Base-by-base conservation (phyloP, 2,888 invertebrate genomes). In the Notodonta ziczac region DNA sequence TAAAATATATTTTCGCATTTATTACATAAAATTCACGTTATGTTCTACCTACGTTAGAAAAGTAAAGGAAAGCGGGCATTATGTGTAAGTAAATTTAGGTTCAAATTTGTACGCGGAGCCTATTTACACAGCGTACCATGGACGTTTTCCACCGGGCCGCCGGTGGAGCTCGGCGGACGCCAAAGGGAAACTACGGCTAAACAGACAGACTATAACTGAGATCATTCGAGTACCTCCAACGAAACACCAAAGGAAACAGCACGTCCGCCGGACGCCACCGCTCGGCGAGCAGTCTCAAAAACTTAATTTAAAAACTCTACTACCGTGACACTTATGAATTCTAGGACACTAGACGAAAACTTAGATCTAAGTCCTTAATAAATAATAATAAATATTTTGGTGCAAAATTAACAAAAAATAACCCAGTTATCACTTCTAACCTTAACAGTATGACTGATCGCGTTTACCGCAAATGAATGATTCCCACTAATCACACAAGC, bases 21-120 rank as follows among this genome's bases (percentile, higher is more conserved):
- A 92, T 93, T 93, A 93, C 91, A 93, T 91, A 93, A 92, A 93
- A 93, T 93, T 93, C 90, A 93, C 91, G 93, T 93, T 92, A 92
- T 89, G 91, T 86, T 90, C 93, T 93, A 93, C 89, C 91, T 93
- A 93, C 87, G 84, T 91, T 91, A 91, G 89, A 91, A 92, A 93
- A 92, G 82, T 81, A 88, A 89, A 88, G 72, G 88, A 90, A 92
- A 93, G 93, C 92, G 87, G 93, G 90, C 83, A 81, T 88, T 85
- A 87, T 81, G 86, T 85, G 83, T 89, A 88, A 83, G 88, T 88
- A 87, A 55, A 86, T 89, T 89, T 87, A 91, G 88, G 89, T 88
- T 91, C 87, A 83, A 91, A 87, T 88, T 88, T 87, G 93, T 92
- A 93, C 93, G 93, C 93, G 90, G 91, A 90, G 91, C 85, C 85